Base-by-base conservation (phyloP, 2,113 vertebrate genomes). In the Gopherus evgoodei region DNA sequence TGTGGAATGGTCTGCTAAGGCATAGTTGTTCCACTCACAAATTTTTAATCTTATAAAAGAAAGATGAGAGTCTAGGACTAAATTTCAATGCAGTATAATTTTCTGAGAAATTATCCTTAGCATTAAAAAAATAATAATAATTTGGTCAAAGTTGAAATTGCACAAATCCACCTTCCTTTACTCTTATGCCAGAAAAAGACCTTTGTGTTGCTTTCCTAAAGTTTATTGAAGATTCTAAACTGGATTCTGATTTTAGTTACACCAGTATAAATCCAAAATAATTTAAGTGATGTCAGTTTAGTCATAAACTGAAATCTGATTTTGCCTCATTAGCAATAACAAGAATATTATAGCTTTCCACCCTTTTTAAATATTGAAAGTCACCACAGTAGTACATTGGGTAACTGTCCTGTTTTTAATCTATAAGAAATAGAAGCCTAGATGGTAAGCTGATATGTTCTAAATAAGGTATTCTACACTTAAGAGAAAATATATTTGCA, bases 21-120 rank as follows among this genome's bases (percentile, higher is more conserved):
- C 95, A 79, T 93, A 97, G 89, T 89, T 94, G 85, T 96, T 96
- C 83, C 93, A 78, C 89, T 97, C 93, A 86, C 53, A 89, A 86
- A 90, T 94, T 93, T 96, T 72, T 97, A 95, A 97, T 97, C 96
- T 96, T 96, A 96, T 95, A 90, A 97, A 96, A 95, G 87, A 91
- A 91, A 94, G 95, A 90, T 94, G 85, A 93, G 93, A 97, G 91
- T 90, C 80, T 95, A 94, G 83, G 42, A 82, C 93, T 90, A 19
- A 87, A 93, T 94, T 95, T 95, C 91, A 93, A 19, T 87, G 57
- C 49, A 76, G 83, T 96, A 88, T 95, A 72, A 92, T 96, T 96
- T 95, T 94, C 88, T 85, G 42, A 95, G 91, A 89, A 90, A 17
- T 29, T 0, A 0, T 85, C 89, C 88, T 96, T 93, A 93, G 84